Percentiles rank a stretch among this genome's conserved stretches.
Evolutionary conservation across 2,113 vertebrate genomes (phyloP).

Genomic region (Saguinus midas): DNA sequence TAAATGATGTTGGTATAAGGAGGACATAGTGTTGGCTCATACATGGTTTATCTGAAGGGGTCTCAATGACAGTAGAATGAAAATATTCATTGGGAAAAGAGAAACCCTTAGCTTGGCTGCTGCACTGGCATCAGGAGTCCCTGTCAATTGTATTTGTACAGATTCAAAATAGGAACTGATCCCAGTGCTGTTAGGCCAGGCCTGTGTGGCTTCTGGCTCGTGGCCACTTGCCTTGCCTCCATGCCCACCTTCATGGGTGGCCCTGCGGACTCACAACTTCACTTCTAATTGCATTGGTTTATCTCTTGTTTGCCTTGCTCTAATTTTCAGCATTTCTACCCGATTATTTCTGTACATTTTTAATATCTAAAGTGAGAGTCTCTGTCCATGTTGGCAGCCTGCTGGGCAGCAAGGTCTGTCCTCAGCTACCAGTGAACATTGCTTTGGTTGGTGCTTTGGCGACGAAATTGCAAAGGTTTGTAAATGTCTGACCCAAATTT

Average conservation of each 20-base stretch:
- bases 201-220: not conserved
- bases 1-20: not conserved
- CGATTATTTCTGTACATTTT: not conserved
- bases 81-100: not conserved
- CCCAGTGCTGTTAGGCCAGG: not conserved
- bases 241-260: not conserved
- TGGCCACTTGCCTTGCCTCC: not conserved
- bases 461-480: not conserved
- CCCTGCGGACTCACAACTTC: not conserved
- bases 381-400: not conserved
- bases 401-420: not conserved
- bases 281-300: not conserved
- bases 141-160: not conserved
- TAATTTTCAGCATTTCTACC: not conserved
- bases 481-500: not conserved
- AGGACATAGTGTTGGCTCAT: not conserved
- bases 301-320: not conserved
- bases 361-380: not conserved
- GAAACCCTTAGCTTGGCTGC: not conserved
- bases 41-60: not conserved
- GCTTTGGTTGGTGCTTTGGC: not conserved
- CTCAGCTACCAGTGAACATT: not conserved
- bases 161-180: not conserved
- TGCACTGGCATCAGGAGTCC: not conserved
- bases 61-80: not conserved